Conservation (phyloP, 1,140 invertebrate species). For the Cydia strobilella region DNA sequence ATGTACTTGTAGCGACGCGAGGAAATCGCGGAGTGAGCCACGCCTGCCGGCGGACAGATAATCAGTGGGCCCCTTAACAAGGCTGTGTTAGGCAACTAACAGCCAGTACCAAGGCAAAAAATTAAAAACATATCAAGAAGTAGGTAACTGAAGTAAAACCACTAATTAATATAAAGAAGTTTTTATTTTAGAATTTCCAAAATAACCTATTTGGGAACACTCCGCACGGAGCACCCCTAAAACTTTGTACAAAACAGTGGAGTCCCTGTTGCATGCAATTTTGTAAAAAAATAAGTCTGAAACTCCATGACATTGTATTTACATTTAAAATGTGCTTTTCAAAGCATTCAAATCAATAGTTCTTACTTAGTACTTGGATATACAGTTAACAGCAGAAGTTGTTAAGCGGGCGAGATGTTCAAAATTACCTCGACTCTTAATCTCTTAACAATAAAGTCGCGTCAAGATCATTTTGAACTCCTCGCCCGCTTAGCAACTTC, state of each 20-base stretch:
- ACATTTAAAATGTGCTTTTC: slow-evolving; percentile 58
- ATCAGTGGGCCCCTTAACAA: too few species aligned
- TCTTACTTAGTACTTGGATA: not conserved
- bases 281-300: slow-evolving; percentile 69
- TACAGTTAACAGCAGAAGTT: not conserved
- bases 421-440: too few species aligned
- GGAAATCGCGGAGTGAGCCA: too few species aligned
- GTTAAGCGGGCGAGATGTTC: too few species aligned
- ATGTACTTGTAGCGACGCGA: too few species aligned
- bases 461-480: too few species aligned
- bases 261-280: slow-evolving; percentile 55
- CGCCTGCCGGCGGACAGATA: too few species aligned
- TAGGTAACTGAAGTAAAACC: slow-evolving; percentile 38
- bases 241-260: slow-evolving; percentile 58
- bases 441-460: too few species aligned
- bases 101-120: too few species aligned
- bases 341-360: not conserved
- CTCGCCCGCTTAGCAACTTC: too few species aligned
- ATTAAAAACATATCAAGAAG: too few species aligned
- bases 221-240: slow-evolving; percentile 40
- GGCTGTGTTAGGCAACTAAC: too few species aligned
- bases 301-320: slow-evolving; percentile 55
- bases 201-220: slow-evolving; percentile 52
- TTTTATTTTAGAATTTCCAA: slow-evolving; percentile 71
- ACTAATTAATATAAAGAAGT: slow-evolving; percentile 53